Conservation (phyloP, 2,113 vertebrate species). For the Labeo rohita region DNA sequence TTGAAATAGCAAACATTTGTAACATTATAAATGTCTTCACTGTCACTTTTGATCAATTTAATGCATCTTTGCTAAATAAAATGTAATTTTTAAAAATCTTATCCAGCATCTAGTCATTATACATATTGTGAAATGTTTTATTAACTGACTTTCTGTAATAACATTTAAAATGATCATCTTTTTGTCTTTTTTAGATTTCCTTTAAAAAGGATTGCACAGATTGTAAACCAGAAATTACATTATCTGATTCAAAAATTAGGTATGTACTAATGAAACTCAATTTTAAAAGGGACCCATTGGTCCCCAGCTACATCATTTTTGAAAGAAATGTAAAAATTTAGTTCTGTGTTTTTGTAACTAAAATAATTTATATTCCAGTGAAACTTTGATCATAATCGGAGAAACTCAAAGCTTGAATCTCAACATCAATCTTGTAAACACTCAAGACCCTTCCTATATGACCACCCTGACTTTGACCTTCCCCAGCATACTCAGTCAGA, state of each 20-base stretch:
- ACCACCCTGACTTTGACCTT: slow-evolving; percentile 61
- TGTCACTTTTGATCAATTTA: not conserved
- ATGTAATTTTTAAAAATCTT: not conserved
- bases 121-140: not conserved
- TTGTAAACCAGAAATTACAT: slow-evolving; percentile 51
- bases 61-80: not conserved
- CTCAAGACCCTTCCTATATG: slow-evolving; percentile 51
- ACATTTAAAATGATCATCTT: not conserved
- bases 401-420: slow-evolving; percentile 50
- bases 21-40: not conserved
- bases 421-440: slow-evolving; percentile 56
- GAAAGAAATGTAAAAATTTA: not conserved
- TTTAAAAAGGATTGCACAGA: slow-evolving; percentile 55
- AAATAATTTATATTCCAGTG: slow-evolving; percentile 38
- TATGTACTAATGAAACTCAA: slow-evolving; percentile 31
- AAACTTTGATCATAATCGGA: slow-evolving; percentile 49
- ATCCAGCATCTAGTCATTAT: not conserved
- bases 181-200: slow-evolving; percentile 49
- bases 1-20: not conserved
- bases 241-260: slow-evolving; percentile 56
- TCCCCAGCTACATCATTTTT: not conserved
- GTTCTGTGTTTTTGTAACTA: slow-evolving; percentile 22
- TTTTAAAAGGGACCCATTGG: not conserved
- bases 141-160: not conserved
- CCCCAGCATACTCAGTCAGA: slow-evolving; percentile 54